phyloP scores from a whole-genome alignment of 1,140 invertebrate species.

The Nasonia vitripennis region DNA sequence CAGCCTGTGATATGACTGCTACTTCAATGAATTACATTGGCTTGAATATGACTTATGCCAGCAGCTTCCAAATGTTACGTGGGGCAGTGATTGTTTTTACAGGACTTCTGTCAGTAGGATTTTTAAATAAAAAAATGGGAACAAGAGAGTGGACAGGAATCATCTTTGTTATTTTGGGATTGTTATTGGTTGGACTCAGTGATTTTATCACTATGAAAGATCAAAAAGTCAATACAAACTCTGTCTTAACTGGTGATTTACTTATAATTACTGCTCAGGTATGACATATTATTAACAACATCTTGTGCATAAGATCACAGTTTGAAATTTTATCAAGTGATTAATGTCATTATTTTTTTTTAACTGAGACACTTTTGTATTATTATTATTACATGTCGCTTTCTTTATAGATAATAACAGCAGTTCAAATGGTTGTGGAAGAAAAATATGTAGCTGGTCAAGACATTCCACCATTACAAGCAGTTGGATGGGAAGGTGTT shows the following conservation, averaged over 20 bases:
- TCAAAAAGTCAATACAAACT: slow-evolving; percentile 80
- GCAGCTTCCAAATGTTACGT: slow-evolving; percentile 97
- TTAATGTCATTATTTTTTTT: not conserved
- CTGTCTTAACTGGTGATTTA: slow-evolving; percentile 92
- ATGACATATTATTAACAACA: slow-evolving; percentile 7
- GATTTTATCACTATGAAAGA: slow-evolving; percentile 80
- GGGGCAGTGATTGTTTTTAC: slow-evolving; percentile 97
- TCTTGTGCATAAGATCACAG: too few relatives aligned
- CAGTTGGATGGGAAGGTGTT: slow-evolving; percentile 95
- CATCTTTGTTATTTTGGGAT: slow-evolving; percentile 85
- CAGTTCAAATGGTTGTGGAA: slow-evolving; percentile 95
- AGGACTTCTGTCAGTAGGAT: slow-evolving; percentile 91
- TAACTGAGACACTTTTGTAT: not conserved
- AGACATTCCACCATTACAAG: slow-evolving; percentile 89
- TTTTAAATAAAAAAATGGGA: slow-evolving; percentile 83
- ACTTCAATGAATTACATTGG: slow-evolving; percentile 94
- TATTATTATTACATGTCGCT: slow-evolving; percentile 4
- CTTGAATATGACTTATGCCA: slow-evolving; percentile 92
- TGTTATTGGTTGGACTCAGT: slow-evolving; percentile 87
- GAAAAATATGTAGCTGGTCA: slow-evolving; percentile 90
- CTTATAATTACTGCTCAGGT: slow-evolving; percentile 92
- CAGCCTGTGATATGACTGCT: slow-evolving; percentile 88
- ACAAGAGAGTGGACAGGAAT: slow-evolving; percentile 91
- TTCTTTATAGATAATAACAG: slow-evolving; percentile 83
- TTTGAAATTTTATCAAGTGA: too few relatives aligned